Evolutionary conservation across 2,888 invertebrate species (phyloP).

Genomic region (Drosophila mulleri): DNA sequence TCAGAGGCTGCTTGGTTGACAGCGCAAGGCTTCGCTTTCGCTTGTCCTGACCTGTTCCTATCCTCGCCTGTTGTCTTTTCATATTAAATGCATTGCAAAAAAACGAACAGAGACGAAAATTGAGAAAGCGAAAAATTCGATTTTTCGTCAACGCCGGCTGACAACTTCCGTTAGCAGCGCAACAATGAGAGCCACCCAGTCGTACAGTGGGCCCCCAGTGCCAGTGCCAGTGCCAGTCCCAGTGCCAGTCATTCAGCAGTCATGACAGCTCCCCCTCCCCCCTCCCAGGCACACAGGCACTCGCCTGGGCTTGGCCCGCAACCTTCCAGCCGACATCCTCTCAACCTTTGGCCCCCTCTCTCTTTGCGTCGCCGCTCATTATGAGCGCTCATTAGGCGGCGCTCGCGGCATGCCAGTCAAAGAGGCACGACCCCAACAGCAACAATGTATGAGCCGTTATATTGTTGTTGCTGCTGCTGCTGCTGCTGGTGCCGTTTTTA

Average conservation of each 20-base stretch:
- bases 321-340: conserved; percentile 10
- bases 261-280: conserved; percentile 43
- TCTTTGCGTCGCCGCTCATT: conserved; percentile 70
- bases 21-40: conserved; percentile 63
- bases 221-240: background rate
- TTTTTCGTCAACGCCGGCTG: conserved; percentile 65
- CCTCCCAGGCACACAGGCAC: conserved; percentile 44
- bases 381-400: conserved; percentile 79
- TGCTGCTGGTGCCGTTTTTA: conserved; percentile 5
- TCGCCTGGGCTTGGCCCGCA: conserved; percentile 15
- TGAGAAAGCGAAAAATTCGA: conserved; percentile 58
- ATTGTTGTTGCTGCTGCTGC: conserved; percentile 22
- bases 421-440: conserved; percentile 59
- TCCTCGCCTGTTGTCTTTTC: conserved; percentile 77
- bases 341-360: conserved; percentile 42
- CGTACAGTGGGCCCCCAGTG: conserved; percentile 26
- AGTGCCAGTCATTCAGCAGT: conserved; percentile 57
- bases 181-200: conserved; percentile 42
- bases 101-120: conserved; percentile 4
- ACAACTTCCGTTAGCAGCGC: conserved; percentile 71
- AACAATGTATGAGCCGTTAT: conserved; percentile 27
- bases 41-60: conserved; percentile 42
- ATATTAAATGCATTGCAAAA: conserved; percentile 77
- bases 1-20: conserved; percentile 49
- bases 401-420: conserved; percentile 71